Evolutionary conservation across 64 coral and sea anemone genomes (phyloP), one percentile per base, ranked within the genome.

Genomic region (Anthopleura sola): DNA sequence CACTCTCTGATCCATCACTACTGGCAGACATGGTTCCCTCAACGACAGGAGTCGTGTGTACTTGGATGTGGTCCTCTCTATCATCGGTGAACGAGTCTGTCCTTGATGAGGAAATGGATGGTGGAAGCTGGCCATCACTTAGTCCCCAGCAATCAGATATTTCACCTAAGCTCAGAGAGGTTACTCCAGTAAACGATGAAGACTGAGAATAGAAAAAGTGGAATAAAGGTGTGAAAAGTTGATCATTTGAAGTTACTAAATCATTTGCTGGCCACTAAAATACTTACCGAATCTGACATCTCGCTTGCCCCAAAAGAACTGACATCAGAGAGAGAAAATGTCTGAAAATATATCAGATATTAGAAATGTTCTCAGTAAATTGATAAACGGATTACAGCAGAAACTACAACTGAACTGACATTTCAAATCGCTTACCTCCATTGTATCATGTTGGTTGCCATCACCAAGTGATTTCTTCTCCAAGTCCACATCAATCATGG

Each of bases 151-250:
- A 71, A 71, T 71, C 66, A 36, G 66, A 71, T 34, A 71, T 14
- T 20, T 71, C 9, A 12, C 66, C 28, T 71, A 29, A 71, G 34
- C 66, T 71, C 66, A 71, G 28, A 71, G 66, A 71, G 11, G 11
- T 71, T 71, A 71, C 66, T 34, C 34, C 26, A 71, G 66, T 71
- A 71, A 71, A 71, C 31, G 66, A 71, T 32, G 66, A 71, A 34
- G 28, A 71, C 66, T 71, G 24, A 32, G 6, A 71, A 71, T 6
- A 71, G 11, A 36, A 14, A 34, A 36, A 34, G 23, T 29, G 10
- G 28, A 31, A 34, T 2, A 71, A 6, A 15, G 15, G 66, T 71
- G 29, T 71, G 23, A 71, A 15, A 33, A 34, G 1, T 15, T 71
- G 0, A 71, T 31, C n/a, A 32, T 34, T 5, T 71, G 1, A 12